These are phyloP conservation scores for Campopleginae sp. DNA, from an alignment of 2,888 invertebrate species.

Conservation along the genomic window DNA sequence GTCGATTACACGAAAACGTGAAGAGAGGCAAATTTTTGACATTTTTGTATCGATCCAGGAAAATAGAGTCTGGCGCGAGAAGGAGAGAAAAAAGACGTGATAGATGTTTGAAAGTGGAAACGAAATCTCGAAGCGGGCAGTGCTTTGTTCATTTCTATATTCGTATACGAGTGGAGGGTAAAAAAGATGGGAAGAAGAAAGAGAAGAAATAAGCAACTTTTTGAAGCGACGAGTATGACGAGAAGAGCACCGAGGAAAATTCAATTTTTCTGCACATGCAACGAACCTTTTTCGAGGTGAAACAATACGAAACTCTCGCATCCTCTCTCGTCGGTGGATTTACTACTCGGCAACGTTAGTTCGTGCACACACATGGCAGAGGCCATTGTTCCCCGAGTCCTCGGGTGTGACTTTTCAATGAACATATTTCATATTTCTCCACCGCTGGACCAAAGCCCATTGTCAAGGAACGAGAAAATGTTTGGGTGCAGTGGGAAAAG, in stretches of 20 bases:
- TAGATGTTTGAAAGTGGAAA: background rate
- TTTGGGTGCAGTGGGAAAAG: background rate
- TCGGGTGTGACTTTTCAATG: constrained; percentile 27
- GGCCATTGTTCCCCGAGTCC: constrained; percentile 30
- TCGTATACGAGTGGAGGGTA: background rate
- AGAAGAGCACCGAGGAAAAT: constrained; percentile 49
- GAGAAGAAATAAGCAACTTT: constrained; percentile 40
- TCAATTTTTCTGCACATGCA: constrained; percentile 57
- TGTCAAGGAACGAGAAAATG: constrained; percentile 9
- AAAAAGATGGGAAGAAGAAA: constrained; percentile 5
- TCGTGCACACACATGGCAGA: constrained; percentile 21
- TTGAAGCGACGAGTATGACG: constrained; percentile 10
- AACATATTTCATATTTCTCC: constrained; percentile 15
- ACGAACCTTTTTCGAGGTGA: constrained; percentile 50
- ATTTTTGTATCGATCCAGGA: background rate
- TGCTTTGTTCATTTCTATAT: constrained; percentile 50
- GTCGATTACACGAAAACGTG: background rate
- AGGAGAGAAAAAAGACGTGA: background rate
- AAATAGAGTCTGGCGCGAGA: too few species aligned
- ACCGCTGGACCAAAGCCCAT: background rate
- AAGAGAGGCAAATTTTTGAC: background rate
- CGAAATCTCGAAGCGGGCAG: constrained; percentile 25
- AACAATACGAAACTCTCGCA: constrained; percentile 46
- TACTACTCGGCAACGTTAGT: constrained; percentile 14
- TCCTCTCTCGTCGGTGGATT: background rate